Percentiles rank a stretch among this genome's conserved stretches.
Evolutionary conservation across 2,797 vertebrate genomes (phyloP).

Genomic region (Sebastes aleutianus): DNA sequence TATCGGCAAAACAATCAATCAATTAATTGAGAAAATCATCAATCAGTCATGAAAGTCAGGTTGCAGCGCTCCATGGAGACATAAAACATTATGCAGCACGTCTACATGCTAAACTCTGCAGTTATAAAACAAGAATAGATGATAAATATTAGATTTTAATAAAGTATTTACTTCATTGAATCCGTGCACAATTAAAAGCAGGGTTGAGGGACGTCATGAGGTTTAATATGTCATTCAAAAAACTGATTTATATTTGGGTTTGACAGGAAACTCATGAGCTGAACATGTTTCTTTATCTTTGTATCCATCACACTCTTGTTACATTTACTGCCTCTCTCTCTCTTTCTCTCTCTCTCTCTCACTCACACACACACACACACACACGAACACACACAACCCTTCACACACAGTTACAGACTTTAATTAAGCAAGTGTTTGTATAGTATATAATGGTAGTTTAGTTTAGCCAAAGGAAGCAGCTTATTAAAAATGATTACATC

Average conservation of each 20-base stretch:
- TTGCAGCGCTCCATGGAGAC: not conserved
- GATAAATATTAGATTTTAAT: not conserved
- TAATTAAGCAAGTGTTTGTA: conserved; percentile 72
- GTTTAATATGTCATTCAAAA: not conserved
- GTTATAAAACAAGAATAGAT: not conserved
- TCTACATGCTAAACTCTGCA: not conserved
- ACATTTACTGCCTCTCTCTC: not conserved
- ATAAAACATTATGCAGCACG: not conserved
- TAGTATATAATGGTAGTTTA: conserved; percentile 65
- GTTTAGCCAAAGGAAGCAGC: conserved; percentile 70
- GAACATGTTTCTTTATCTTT: not conserved
- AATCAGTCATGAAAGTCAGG: not conserved
- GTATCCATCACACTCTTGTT: not conserved
- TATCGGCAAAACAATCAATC: not conserved
- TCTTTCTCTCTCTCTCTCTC: not conserved
- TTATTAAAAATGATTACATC: conserved; percentile 78
- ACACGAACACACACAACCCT: conserved; percentile 15
- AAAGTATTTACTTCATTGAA: not conserved
- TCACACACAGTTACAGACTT: conserved; percentile 42
- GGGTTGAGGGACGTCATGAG: not conserved
- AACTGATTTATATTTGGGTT: not conserved
- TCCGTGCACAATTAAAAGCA: not conserved
- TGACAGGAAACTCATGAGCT: not conserved
- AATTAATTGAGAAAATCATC: no score
- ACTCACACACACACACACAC: not conserved